phyloP scores from a whole-genome alignment of 1,140 invertebrate species.

The Drosophila varians region DNA sequence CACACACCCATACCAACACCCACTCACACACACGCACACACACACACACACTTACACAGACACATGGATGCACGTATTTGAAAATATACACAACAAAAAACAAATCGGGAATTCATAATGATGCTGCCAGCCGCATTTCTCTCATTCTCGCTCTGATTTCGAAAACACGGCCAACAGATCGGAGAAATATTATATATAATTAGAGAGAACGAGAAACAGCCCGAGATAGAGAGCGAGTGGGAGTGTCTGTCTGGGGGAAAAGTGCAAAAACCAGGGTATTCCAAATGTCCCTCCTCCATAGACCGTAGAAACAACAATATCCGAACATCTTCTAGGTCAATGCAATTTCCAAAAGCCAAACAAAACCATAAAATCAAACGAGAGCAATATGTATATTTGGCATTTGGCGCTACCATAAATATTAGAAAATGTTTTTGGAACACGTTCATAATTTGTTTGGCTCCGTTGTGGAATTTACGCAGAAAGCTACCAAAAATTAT shows the following conservation, averaged over 20 bases:
- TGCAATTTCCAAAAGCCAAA: conserved; percentile 43
- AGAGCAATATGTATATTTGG: conserved; percentile 10
- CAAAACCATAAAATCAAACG: conserved; percentile 22
- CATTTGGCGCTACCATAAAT: conserved; percentile 43
- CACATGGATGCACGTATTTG: conserved; percentile 32
- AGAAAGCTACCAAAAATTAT: conserved; percentile 3
- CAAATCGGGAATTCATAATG: conserved; percentile 65
- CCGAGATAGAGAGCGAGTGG: not conserved
- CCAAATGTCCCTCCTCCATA: conserved; percentile 6
- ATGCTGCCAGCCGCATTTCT: conserved; percentile 26
- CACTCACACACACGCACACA: not conserved
- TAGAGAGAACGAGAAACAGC: conserved; percentile 13
- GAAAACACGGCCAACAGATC: conserved; percentile 46
- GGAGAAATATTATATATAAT: conserved; percentile 1
- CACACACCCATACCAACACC: not conserved
- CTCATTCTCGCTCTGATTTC: conserved; percentile 36
- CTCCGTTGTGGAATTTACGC: conserved; percentile 34
- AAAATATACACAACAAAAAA: conserved; percentile 40
- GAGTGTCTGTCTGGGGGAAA: conserved; percentile 4
- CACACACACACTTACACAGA: not conserved
- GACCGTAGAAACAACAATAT: conserved; percentile 17
- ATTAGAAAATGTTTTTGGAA: conserved; percentile 42
- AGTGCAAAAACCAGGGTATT: conserved; percentile 56
- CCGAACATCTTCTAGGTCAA: conserved; percentile 42
- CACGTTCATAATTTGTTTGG: conserved; percentile 42